Base-by-base conservation (phyloP, 2,797 vertebrate genomes). In the Cygnus olor region DNA sequence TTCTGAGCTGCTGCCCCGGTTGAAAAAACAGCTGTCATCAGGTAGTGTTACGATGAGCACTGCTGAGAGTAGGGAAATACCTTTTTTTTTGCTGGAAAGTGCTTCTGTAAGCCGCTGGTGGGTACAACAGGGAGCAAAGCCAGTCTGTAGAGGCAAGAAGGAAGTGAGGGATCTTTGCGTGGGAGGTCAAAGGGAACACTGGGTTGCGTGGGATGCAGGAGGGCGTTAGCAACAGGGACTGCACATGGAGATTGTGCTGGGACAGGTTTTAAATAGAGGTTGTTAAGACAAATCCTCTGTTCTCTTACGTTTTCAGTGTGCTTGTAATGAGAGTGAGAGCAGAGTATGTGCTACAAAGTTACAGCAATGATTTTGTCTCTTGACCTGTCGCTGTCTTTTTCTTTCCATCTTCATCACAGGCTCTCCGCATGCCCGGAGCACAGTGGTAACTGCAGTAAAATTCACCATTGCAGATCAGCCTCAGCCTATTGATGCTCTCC, bases 401-500 rank as follows among this genome's bases (percentile, higher is more conserved):
- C 47, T 61, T 36, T 20, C 25, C 4, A 0, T 61, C 28, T 82
- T 54, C 34, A 17, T 70, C 38, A 2, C 97, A 99, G 99, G 98
- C 71, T 99, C 98, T 57, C 98, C 99, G 2, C 97, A 99, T 27
- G 98, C 98, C 68, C 98, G 99, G 70, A 98, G 99, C 97, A 99
- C 99, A 0, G 98, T 99, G 66, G 98, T 99, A 64, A 99, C 99
- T 2, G 99, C 99, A 0, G 91, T 99, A 84, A 99, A 99, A 95
- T 99, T 99, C 98, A 99, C 99, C 1, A 99, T 99, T 5, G 97
- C 98, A 7, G 99, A 99, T 96, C 99, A 99, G 42, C 99, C 99
- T 4, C 98, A 98, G 89, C 98, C 99, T 7, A 95, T 99, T 0
- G 99, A 99, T 38, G 66, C 98, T 14, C 98, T 99, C 74, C 98